Base-by-base conservation (phyloP, 2,113 vertebrate genomes). In the Ancistrus triradiatus region DNA sequence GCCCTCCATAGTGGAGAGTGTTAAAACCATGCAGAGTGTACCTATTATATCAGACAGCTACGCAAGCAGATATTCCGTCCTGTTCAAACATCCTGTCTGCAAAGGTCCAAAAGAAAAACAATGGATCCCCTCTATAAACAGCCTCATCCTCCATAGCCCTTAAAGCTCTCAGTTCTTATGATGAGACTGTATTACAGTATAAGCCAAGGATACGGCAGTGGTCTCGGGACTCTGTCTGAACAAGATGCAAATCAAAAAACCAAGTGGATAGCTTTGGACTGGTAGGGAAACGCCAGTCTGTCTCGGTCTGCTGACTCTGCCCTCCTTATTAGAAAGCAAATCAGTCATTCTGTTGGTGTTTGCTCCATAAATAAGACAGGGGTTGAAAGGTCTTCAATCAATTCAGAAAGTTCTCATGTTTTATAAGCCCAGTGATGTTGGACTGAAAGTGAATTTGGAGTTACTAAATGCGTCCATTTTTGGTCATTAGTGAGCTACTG, bases 291-390 rank as follows among this genome's bases (percentile, higher is more conserved):
- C n/a, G n/a, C n/a, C 24, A 17, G 9, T 35, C 17, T 31, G 1
- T 35, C 35, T 44, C 21, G 22, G 22, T 24, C 44, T 25, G 21
- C 27, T 50, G 37, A 31, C 18, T 6, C 3, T 47, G n/a, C n/a
- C 48, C 46, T 35, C 9, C 17, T 27, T 40, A 59, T 50, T 18
- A 64, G 52, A 65, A 53, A 55, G 56, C 28, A 7, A 14, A 65
- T 35, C 19, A 44, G 22, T 55, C 38, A 15, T 44, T 46, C 25
- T 46, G 27, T 21, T 11, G 17, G 19, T 18, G 10, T 66, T 3
- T 22, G 14, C 28, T 55, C 51, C 27, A 18, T 15, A 47, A 38
- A 65, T 47, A 47, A 18, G 19, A 43, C 28, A 53, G 19, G 17
- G 21, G 19, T 18, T 43, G n/a, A 3, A 52, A 43, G 38, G 37